Evolutionary conservation across 2,888 invertebrate species (phyloP), one percentile per base, ranked within the genome.

Genomic region (Plebejus melissa): DNA sequence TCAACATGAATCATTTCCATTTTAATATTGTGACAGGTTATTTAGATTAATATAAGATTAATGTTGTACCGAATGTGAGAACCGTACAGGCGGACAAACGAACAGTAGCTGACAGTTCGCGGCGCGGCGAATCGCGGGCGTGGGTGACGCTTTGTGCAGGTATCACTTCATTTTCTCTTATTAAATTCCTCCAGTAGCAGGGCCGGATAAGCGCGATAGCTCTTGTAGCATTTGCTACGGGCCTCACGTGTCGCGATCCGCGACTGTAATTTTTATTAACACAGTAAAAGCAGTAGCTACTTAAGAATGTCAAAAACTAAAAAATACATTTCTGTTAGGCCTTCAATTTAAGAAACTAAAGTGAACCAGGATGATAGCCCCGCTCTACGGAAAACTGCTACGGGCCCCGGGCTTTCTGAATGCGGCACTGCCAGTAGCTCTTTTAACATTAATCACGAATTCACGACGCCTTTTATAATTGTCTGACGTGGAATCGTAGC

Each of bases 161-260:
- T 76, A 85, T 81, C 87, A 88, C 87, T 90, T 90, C 89, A 90
- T 90, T 89, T 88, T 86, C 88, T 88, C 83, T 84, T 90, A 86
- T 89, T 90, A 84, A 88, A 86, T 79, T 83, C 82, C 83, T 86
- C 86, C 88, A 86, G 89, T 88, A 90, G 16, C 54, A 54, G 54
- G 16, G 54, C 54, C 13, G 54, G 54, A 1, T 16, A 4, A 54
- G 54, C 54, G 0, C 13, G 22, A 50, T 13, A 54, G 88, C 88
- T 81, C 82, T 82, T 81, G 82, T 84, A 83, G 84, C 86, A 89
- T 90, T 88, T 16, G 54, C 54, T 54, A 16, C 16, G 54, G 16
- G 54, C 16, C 54, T 54, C 54, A 54, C 4, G 54, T 54, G 54
- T 54, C 54, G 54, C 16, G 16, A 54, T 54, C 54, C 54, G 54